Base-by-base conservation (phyloP, 2,113 vertebrate species). In the Sander lucioperca region DNA sequence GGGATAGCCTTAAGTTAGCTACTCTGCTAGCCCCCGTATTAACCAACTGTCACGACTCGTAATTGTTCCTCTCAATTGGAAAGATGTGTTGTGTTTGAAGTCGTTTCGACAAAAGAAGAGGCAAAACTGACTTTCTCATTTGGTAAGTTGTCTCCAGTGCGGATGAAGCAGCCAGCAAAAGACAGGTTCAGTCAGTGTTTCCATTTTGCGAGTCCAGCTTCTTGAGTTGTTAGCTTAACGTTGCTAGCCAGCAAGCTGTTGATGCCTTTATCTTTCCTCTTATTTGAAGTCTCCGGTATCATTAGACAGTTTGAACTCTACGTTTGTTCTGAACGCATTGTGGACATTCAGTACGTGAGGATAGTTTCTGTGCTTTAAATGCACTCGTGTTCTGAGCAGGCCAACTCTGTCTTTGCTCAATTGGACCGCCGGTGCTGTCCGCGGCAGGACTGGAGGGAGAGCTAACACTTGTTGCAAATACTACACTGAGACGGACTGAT, bases 1-100 rank as follows among this genome's bases (percentile, higher is more conserved):
- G 85, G 88, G 93, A 82, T 65, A 89, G 83, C 72, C 79, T 82
- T 86, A 85, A 82, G 65, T 91, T 90, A 90, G 91, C 90, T 30
- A 0, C 54, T 50, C 53, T 11, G 81, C 62, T 88, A 84, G 62
- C 88, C 25, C 4, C 6, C 11, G 11, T 13, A 11, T 10, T n/a
- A 79, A 80, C 56, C 21, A 39, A 57, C 39, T 86, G 58, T 69
- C 39, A 74, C 64, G 4, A 53, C 48, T 77, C 51, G 48, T 39
- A 14, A 6, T 30, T 48, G 14, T 7, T 0, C 51, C 2, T 4
- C 18, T 8, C 48, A 57, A 3, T 59, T 56, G 33, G 14, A 5
- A 9, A 23, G 21, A 69, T 36, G 5, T 51, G 13, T 11, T 4
- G 47, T 12, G 45, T 12, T 63, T 23, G 11, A 72, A 88, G 72